Evolutionary conservation across 2,888 invertebrate genomes (phyloP).

Genomic region (Trachelus troglodyta): DNA sequence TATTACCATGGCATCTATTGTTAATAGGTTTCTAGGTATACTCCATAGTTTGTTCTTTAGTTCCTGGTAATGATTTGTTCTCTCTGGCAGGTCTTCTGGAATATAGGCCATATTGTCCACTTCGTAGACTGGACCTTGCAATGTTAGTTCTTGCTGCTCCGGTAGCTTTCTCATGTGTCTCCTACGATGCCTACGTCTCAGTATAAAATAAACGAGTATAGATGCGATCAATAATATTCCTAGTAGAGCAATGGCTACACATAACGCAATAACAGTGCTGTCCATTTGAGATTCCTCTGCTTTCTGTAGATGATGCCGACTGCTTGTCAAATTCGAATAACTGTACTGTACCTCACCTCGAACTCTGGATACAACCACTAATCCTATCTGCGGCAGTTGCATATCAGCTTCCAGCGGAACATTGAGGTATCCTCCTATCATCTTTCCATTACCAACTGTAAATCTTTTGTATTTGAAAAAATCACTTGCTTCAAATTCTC

Average conservation of each 20-base stretch:
- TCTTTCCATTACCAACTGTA: slow-evolving; percentile 79
- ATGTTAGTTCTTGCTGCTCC: slow-evolving; percentile 76
- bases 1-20: slow-evolving; percentile 77
- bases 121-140: slow-evolving; percentile 84
- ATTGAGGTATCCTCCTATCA: slow-evolving; percentile 82
- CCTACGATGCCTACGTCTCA: slow-evolving; percentile 66
- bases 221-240: slow-evolving; percentile 74
- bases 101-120: slow-evolving; percentile 84
- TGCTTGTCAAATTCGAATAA: slow-evolving; percentile 52
- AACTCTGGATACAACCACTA: slow-evolving; percentile 67
- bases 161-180: slow-evolving; percentile 69
- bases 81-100: slow-evolving; percentile 76
- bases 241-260: slow-evolving; percentile 79
- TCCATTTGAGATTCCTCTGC: slow-evolving; percentile 20
- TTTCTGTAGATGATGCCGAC: slow-evolving; percentile 7
- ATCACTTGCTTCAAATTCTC: slow-evolving; percentile 77
- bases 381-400: slow-evolving; percentile 46
- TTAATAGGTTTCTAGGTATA: slow-evolving; percentile 78
- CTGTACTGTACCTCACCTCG: slow-evolving; percentile 59
- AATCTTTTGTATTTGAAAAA: slow-evolving; percentile 71
- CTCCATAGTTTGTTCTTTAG: slow-evolving; percentile 82
- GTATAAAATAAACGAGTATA: slow-evolving; percentile 73
- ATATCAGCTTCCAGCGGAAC: slow-evolving; percentile 74
- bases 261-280: slow-evolving; percentile 63
- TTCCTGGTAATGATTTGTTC: slow-evolving; percentile 78